A percentile compares a stretch with the other conserved stretches of the same genome.
Conservation (phyloP, 2,797 vertebrate genomes). For the Emydoidea blandingii region DNA sequence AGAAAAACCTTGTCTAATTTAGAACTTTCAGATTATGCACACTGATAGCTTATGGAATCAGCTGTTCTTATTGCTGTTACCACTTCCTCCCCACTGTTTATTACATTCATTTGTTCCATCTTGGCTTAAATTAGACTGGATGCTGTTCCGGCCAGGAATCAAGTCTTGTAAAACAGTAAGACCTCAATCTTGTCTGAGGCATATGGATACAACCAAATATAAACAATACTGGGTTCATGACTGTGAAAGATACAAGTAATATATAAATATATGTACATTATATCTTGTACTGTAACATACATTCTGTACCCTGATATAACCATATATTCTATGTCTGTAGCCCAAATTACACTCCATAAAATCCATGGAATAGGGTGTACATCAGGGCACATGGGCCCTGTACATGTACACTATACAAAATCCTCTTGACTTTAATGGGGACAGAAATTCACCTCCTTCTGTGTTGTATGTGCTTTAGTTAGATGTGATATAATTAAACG, state of each 20-base stretch:
- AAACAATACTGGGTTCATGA: background rate
- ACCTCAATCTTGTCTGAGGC: background rate
- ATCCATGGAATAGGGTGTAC: background rate
- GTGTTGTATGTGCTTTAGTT: background rate
- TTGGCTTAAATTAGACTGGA: constrained; percentile 33
- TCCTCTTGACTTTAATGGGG: background rate
- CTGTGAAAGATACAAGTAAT: background rate
- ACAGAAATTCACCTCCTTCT: background rate
- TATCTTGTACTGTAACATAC: background rate
- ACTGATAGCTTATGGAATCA: background rate
- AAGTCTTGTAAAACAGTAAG: background rate
- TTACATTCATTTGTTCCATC: constrained; percentile 10
- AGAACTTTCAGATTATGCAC: background rate
- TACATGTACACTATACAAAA: background rate
- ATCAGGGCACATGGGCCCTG: background rate
- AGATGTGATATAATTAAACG: background rate
- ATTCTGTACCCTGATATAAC: background rate
- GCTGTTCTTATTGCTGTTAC: background rate
- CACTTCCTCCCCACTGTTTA: constrained; percentile 36
- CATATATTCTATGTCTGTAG: background rate
- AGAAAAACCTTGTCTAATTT: constrained; percentile 28
- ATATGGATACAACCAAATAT: background rate
- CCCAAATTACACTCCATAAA: background rate
- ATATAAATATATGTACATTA: background rate
- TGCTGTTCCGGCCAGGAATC: background rate